These are phyloP conservation scores for Tuta absoluta DNA, from an alignment of 2,888 invertebrate genomes.

Conservation along the genomic window DNA sequence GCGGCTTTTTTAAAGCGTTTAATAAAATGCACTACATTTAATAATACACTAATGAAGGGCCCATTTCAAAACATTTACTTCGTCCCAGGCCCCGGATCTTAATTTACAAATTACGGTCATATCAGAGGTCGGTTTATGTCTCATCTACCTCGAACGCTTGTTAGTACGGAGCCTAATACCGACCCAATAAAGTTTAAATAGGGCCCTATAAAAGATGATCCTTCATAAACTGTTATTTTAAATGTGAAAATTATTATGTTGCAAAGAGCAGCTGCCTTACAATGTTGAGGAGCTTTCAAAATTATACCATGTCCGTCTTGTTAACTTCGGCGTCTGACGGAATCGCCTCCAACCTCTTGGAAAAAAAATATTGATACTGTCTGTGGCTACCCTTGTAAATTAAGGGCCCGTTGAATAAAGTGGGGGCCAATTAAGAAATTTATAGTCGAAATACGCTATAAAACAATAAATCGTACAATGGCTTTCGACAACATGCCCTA, in stretches of 20 bases:
- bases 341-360: conserved; percentile 39
- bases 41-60: conserved; percentile 63
- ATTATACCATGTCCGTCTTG: conserved; percentile 67
- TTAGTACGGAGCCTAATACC: conserved; percentile 46
- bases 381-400: conserved; percentile 74
- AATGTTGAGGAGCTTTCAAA: conserved; percentile 58
- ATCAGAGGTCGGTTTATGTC: conserved; percentile 50
- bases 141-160: conserved; percentile 44
- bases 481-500: conserved; percentile 65
- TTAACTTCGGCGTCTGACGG: conserved; percentile 48
- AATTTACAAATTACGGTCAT: conserved; percentile 70
- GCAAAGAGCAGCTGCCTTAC: conserved; percentile 61
- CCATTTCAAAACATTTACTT: conserved; percentile 66
- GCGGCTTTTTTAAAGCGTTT: conserved; percentile 45
- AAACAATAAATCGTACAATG: conserved; percentile 78
- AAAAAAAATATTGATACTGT: conserved; percentile 63
- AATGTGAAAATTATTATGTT: conserved; percentile 72
- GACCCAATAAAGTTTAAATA: conserved; percentile 60
- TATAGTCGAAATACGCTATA: conserved; percentile 74
- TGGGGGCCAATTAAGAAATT: conserved; percentile 75
- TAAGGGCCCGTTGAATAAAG: conserved; percentile 69
- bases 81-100: conserved; percentile 50
- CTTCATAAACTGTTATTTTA: conserved; percentile 61
- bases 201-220: conserved; percentile 47
- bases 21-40: conserved; percentile 50